These are phyloP conservation scores for Podiceps cristatus DNA, from an alignment of 2,113 vertebrate genomes.

Conservation along the genomic window DNA sequence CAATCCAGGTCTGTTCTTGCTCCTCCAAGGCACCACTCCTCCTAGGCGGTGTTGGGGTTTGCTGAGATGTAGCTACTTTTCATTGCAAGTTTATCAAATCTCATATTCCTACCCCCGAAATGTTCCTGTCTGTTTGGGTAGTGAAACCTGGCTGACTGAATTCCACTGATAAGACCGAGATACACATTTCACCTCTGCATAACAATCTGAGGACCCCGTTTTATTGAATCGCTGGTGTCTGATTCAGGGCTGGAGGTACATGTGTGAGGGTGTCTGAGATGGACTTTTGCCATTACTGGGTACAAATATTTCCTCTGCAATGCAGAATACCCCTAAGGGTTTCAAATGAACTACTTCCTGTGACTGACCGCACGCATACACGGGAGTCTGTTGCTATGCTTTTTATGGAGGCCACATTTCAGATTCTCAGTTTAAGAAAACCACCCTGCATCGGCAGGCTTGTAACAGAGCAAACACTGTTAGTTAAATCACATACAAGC, in stretches of 20 bases:
- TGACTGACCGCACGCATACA: background rate
- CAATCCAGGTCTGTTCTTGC: background rate
- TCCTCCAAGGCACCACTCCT: background rate
- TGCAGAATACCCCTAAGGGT: background rate
- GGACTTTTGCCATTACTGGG: background rate
- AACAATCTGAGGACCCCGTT: background rate
- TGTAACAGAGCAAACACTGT: background rate
- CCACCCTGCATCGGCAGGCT: background rate
- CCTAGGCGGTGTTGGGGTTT: background rate
- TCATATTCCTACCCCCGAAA: background rate
- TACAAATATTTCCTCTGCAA: background rate
- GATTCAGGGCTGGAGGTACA: background rate
- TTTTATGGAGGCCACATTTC: background rate
- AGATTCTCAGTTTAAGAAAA: background rate
- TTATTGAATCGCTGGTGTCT: background rate
- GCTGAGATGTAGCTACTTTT: background rate
- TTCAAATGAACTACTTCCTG: background rate
- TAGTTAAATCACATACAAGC: background rate
- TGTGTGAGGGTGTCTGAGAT: background rate
- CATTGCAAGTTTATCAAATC: background rate
- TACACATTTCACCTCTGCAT: background rate
- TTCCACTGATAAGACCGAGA: background rate
- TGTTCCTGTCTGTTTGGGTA: background rate
- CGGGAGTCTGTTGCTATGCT: accelerated
- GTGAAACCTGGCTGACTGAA: background rate